Percentiles rank a stretch among this genome's conserved stretches.
phyloP scores from a whole-genome alignment of 2,797 vertebrate species.

The Scleropages formosus region DNA sequence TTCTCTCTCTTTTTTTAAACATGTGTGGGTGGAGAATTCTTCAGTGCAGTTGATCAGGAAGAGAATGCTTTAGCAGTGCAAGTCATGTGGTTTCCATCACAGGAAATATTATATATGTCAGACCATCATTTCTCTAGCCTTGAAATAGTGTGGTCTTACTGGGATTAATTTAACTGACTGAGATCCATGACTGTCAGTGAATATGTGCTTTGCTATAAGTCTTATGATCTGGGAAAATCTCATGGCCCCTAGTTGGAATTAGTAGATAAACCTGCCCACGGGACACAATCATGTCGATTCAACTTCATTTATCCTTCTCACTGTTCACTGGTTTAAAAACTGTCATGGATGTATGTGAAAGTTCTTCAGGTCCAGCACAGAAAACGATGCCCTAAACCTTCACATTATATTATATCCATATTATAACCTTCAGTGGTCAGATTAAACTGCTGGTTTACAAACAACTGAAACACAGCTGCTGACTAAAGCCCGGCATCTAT shows the following conservation, averaged over 20 bases:
- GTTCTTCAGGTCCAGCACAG: no score
- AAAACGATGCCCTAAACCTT: no score
- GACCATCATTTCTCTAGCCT: background rate
- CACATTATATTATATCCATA: no score
- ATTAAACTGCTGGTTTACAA: no score
- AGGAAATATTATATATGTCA: conserved; percentile 4
- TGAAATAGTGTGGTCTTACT: background rate
- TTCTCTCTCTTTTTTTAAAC: background rate
- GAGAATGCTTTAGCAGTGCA: conserved; percentile 11
- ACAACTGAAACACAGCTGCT: no score
- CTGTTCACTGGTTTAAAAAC: background rate
- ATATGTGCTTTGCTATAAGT: background rate
- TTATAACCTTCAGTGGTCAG: no score
- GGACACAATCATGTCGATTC: background rate
- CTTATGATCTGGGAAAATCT: background rate
- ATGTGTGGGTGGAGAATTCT: background rate
- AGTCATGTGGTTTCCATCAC: background rate
- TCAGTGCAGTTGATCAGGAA: background rate
- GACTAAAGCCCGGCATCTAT: no score
- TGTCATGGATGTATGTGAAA: no score
- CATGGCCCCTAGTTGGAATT: background rate
- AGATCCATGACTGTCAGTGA: background rate
- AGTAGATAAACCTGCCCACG: background rate
- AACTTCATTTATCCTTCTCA: background rate
- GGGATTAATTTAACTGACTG: background rate